Conservation (phyloP, 2,888 invertebrate species). For the Craniophora ligustri region DNA sequence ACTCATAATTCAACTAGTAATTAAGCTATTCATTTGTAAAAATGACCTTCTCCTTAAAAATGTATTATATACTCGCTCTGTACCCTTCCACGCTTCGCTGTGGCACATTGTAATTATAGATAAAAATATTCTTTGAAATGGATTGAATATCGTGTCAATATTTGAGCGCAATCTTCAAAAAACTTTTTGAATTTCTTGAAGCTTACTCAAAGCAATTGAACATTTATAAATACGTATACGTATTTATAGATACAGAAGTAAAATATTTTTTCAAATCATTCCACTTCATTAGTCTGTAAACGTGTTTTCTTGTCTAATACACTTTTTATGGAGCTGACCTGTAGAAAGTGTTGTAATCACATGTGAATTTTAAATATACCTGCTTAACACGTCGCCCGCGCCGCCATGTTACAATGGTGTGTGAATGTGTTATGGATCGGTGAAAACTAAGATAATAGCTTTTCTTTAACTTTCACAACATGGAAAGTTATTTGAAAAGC, state of each 20-base stretch:
- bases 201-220: no score
- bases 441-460: slow-evolving; percentile 55
- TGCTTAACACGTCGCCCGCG: slow-evolving; percentile 47
- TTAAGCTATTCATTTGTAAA: no score
- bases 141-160: no score
- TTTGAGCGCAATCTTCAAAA: no score
- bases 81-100: no score
- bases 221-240: no score
- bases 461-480: slow-evolving; percentile 61
- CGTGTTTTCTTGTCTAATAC: slow-evolving; percentile 28
- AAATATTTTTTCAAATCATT: neutral
- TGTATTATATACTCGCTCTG: no score
- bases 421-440: slow-evolving; percentile 51
- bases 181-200: no score
- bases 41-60: no score
- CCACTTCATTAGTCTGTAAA: neutral
- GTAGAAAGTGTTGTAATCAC: slow-evolving; percentile 60
- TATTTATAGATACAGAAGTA: neutral
- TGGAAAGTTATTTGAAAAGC: slow-evolving; percentile 46
- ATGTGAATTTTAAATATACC: slow-evolving; percentile 57
- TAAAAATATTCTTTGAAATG: no score
- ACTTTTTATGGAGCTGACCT: slow-evolving; percentile 21
- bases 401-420: slow-evolving; percentile 42
- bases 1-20: no score
- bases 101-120: no score